Evolutionary conservation across 2,113 vertebrate species (phyloP).

Genomic region (Gymnobelideus leadbeateri): DNA sequence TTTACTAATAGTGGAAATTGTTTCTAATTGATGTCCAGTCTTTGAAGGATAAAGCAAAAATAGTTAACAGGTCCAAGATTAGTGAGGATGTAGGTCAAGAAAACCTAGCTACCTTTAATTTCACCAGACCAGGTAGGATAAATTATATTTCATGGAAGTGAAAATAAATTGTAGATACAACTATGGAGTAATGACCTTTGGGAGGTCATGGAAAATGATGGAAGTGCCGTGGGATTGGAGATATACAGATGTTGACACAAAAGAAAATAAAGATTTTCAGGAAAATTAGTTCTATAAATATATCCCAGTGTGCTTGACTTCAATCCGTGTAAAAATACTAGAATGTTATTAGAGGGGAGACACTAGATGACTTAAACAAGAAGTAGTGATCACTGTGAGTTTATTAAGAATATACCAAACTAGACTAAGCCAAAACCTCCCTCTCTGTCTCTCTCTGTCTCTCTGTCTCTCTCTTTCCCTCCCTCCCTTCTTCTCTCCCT

Average conservation of each 20-base stretch:
- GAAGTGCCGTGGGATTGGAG: background rate
- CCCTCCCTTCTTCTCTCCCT: no score
- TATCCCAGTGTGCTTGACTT: background rate
- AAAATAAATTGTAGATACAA: background rate
- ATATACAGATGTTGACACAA: background rate
- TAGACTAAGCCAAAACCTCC: background rate
- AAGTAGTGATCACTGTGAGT: background rate
- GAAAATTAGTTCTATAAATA: background rate
- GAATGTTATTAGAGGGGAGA: background rate
- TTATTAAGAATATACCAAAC: background rate
- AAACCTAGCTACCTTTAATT: background rate
- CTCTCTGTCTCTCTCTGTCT: no score
- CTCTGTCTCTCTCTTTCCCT: no score
- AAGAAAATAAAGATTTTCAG: background rate
- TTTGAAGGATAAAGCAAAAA: background rate
- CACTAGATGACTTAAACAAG: background rate
- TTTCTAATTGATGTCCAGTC: background rate
- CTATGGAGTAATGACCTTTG: background rate
- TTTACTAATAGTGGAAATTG: background rate
- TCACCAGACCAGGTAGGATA: background rate
- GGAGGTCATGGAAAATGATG: background rate
- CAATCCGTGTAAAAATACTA: background rate
- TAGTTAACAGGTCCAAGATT: background rate
- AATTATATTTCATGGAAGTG: background rate
- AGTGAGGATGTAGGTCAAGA: background rate